Percentiles rank a stretch among this genome's conserved stretches.
Evolutionary conservation across 2,797 vertebrate genomes (phyloP).

Genomic region (Schizopygopsis malacanthus): DNA sequence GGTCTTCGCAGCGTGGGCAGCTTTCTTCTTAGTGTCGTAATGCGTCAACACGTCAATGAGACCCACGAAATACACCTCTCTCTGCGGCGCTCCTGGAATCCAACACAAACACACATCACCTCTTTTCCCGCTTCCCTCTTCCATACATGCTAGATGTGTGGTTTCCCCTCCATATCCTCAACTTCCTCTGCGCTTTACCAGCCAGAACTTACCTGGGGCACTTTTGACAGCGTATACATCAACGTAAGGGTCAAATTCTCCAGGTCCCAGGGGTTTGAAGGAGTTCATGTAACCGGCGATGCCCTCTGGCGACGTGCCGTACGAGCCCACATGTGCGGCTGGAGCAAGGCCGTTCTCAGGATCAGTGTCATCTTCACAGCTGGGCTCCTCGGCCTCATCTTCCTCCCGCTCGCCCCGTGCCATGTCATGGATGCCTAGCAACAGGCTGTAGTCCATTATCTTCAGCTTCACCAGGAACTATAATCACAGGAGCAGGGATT

Average conservation of each 20-base stretch:
- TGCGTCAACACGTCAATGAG: slow-evolving; percentile 93
- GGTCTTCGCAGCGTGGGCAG: slow-evolving; percentile 93
- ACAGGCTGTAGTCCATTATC: slow-evolving; percentile 96
- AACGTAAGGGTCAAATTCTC: slow-evolving; percentile 89
- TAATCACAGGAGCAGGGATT: background rate
- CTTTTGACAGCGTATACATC: slow-evolving; percentile 89
- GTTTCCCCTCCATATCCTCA: background rate
- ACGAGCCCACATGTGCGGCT: slow-evolving; percentile 76
- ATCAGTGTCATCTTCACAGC: slow-evolving; percentile 77
- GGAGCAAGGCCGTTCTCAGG: slow-evolving; percentile 75
- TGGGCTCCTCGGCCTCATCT: slow-evolving; percentile 83
- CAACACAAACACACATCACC: background rate
- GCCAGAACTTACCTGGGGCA: slow-evolving; percentile 76
- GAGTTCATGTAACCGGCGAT: slow-evolving; percentile 88
- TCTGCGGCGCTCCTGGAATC: slow-evolving; percentile 85
- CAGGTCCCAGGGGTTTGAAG: slow-evolving; percentile 86
- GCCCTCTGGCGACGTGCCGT: slow-evolving; percentile 89
- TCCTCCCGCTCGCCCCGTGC: slow-evolving; percentile 86
- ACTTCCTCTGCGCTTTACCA: slow-evolving; percentile 1
- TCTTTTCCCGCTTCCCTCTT: background rate
- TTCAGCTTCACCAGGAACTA: slow-evolving; percentile 92
- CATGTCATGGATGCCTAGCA: slow-evolving; percentile 91
- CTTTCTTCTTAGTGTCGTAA: slow-evolving; percentile 95
- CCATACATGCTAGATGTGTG: background rate
- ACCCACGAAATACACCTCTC: slow-evolving; percentile 95